Evolutionary conservation across 2,113 vertebrate species (phyloP), one percentile per base, ranked within the genome.

Genomic region (Notarius lentiginosus): DNA sequence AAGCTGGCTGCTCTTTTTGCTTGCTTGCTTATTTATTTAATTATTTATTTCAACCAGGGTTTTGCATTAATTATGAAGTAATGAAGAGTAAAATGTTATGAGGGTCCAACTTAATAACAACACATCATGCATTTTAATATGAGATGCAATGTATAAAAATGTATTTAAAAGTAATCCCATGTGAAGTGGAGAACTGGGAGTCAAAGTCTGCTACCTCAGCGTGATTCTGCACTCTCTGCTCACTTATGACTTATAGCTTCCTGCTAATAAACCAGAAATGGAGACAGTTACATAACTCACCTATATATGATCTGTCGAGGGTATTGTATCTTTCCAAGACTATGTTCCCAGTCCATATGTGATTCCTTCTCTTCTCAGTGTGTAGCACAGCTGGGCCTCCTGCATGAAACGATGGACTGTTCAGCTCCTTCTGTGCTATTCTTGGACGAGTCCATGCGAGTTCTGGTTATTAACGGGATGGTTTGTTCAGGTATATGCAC

Each of bases 121-220:
- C 55, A 24, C 58, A 30, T 30, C 47, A 30, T 82, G 68, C 34
- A 58, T 63, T 65, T 60, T 49, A 30, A 81, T 66, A 27, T 47
- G 11, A 58, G 79, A 24, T 34, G 55, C n/a, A 73, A 84, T 55
- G 58, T 87, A 76, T 76, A 72, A 55, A 27, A 49, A 66, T 41
- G 55, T 10, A 80, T 47, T 76, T 24, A 76, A 83, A 73, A 63
- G 85, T 72, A 60, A 83, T 83, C 86, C n/a, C 80, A n/a, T 24
- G 58, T 83, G 80, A 83, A 53, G 80, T 20, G 20, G 4, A 72
- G 53, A 68, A 24, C 53, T 70, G 18, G 47, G 79, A 51, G 79
- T 60, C 55, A n/a, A 76, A 47, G 51, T 77, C 56, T 77, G 80
- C 86, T 87, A 47, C 58, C 80, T 87, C 86, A 87, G 86, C 86